Percentiles rank a stretch among this genome's conserved stretches.
Conservation (phyloP, 2,888 invertebrate species). For the Unio pictorum region DNA sequence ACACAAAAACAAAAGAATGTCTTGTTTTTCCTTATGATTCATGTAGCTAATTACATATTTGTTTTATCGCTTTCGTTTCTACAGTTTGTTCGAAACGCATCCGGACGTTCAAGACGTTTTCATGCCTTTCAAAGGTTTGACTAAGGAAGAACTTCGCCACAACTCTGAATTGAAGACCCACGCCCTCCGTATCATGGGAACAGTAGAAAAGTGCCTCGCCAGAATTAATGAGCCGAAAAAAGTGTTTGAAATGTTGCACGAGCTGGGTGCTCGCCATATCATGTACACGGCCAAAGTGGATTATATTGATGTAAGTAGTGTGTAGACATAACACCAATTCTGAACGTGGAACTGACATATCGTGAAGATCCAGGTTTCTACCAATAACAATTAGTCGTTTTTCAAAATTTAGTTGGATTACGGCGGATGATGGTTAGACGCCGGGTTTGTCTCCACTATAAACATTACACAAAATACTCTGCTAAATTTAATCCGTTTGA, state of each 20-base stretch:
- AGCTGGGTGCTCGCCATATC: conserved; percentile 74
- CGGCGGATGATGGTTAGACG: too few species aligned
- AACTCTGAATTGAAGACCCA: conserved; percentile 74
- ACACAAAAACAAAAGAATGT: too few species aligned
- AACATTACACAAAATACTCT: too few species aligned
- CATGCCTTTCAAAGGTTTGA: conserved; percentile 74
- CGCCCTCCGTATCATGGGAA: conserved; percentile 75
- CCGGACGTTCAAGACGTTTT: conserved; percentile 75
- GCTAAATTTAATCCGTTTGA: too few species aligned
- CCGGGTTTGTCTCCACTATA: too few species aligned
- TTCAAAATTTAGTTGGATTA: too few species aligned
- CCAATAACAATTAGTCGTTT: too few species aligned
- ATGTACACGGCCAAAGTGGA: conserved; percentile 74
- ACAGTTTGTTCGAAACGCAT: conserved; percentile 75
- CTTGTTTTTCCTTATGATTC: too few species aligned
- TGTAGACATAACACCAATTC: neutral
- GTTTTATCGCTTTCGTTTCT: too few species aligned
- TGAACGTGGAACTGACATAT: neutral
- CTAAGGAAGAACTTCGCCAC: conserved; percentile 72
- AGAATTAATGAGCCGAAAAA: conserved; percentile 74
- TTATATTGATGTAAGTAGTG: conserved; percentile 74
- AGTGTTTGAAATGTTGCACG: conserved; percentile 72
- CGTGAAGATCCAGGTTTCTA: neutral
- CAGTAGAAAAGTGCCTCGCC: conserved; percentile 75
- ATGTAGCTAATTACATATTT: too few species aligned